These are phyloP conservation scores for Polyommatus iphigenia DNA, from an alignment of 2,888 invertebrate species.

Conservation along the genomic window DNA sequence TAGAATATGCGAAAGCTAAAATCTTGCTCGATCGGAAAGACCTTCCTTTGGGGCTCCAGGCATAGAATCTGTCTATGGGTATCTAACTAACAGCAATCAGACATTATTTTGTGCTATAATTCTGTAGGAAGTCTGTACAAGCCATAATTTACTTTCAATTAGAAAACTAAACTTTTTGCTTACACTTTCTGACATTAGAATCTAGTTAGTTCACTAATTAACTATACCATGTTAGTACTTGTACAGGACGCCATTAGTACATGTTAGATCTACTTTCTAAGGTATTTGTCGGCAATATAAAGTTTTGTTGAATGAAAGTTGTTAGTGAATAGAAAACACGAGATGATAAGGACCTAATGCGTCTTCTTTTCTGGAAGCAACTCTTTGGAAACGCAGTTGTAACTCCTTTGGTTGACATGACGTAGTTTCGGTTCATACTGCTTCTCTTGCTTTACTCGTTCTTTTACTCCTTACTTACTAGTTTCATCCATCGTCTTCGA, in stretches of 20 bases:
- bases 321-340: background rate
- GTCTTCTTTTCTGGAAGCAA: background rate
- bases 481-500: no score
- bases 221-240: background rate
- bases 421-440: no score
- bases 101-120: no score
- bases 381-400: background rate
- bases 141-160: background rate
- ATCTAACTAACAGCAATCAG: no score
- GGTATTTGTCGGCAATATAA: background rate
- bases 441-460: no score
- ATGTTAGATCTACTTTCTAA: background rate
- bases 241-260: background rate
- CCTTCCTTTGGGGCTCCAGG: no score
- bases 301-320: background rate
- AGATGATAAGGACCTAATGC: background rate
- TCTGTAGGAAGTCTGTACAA: no score
- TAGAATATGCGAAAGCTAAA: no score
- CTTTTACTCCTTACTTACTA: no score
- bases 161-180: background rate
- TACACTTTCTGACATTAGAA: constrained; percentile 1
- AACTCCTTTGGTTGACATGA: background rate
- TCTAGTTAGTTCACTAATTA: constrained; percentile 12
- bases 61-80: no score
- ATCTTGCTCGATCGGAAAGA: no score